These are phyloP conservation scores for Diuraphis noxia DNA, from an alignment of 1,140 invertebrate genomes.

Conservation along the genomic window DNA sequence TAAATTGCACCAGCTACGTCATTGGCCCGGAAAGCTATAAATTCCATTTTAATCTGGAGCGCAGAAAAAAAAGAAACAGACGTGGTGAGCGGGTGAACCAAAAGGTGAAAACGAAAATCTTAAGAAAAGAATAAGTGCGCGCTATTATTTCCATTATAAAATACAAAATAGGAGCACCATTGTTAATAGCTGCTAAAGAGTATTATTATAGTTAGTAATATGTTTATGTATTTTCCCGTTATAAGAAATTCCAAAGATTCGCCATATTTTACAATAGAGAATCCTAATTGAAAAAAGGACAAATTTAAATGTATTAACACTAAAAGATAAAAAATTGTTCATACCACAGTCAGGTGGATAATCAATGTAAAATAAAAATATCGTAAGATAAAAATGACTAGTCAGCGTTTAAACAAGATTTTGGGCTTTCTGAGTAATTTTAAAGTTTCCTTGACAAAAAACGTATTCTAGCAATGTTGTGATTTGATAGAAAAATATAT, in stretches of 20 bases:
- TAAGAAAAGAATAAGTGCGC: constrained; percentile 16
- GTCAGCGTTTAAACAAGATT: neutral
- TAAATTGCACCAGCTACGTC: constrained; percentile 36
- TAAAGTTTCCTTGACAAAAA: no score
- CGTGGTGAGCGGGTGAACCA: neutral
- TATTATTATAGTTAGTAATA: neutral
- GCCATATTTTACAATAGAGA: neutral
- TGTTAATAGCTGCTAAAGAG: neutral
- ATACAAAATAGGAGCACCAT: neutral
- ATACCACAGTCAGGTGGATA: neutral
- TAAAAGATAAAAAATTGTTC: neutral
- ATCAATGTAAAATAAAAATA: neutral
- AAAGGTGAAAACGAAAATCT: constrained; percentile 35
- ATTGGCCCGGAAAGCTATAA: constrained; percentile 51
- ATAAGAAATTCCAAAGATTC: neutral
- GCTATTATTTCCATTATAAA: constrained; percentile 10
- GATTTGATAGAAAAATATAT: neutral
- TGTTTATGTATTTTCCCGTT: neutral
- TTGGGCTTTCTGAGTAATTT: no score
- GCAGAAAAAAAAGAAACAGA: neutral
- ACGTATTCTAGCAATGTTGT: neutral
- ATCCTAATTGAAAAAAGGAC: neutral
- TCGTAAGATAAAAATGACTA: neutral
- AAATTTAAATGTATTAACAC: neutral
- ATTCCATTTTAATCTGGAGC: constrained; percentile 41